Percentiles rank a stretch among this genome's conserved stretches.
These are phyloP conservation scores for Rousettus madagascariensis DNA, from an alignment of 2,797 vertebrate species.

Conservation along the genomic window DNA sequence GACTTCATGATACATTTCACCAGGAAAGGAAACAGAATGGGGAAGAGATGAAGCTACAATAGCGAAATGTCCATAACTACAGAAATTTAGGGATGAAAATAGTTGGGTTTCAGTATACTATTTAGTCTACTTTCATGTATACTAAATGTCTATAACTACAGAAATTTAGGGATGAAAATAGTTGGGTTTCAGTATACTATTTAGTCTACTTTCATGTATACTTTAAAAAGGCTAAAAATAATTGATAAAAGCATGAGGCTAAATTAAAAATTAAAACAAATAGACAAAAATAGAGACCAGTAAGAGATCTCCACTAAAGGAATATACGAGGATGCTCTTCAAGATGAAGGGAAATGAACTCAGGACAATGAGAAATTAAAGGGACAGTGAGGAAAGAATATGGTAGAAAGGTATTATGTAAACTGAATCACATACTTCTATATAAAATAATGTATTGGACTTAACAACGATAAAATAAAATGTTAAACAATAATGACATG, in stretches of 20 bases:
- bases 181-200: background rate
- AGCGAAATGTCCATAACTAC: background rate
- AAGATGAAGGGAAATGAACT: background rate
- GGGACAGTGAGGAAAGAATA: background rate
- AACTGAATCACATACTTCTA: background rate
- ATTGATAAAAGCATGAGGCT: background rate
- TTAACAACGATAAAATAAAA: slow-evolving; percentile 25
- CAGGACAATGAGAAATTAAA: background rate
- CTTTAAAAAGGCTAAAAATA: background rate
- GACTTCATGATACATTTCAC: background rate
- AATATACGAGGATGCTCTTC: background rate
- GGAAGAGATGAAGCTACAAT: background rate
- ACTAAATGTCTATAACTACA: background rate
- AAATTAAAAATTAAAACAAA: slow-evolving; percentile 11
- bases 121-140: background rate
- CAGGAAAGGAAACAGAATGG: background rate
- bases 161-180: background rate
- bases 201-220: background rate
- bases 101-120: background rate
- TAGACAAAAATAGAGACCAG: background rate
- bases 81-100: background rate
- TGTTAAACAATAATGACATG: background rate
- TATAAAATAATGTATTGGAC: background rate
- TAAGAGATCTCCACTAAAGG: background rate
- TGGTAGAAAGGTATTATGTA: background rate